These are phyloP conservation scores for Salvator merianae DNA, from an alignment of 2,113 vertebrate species.

Conservation along the genomic window DNA sequence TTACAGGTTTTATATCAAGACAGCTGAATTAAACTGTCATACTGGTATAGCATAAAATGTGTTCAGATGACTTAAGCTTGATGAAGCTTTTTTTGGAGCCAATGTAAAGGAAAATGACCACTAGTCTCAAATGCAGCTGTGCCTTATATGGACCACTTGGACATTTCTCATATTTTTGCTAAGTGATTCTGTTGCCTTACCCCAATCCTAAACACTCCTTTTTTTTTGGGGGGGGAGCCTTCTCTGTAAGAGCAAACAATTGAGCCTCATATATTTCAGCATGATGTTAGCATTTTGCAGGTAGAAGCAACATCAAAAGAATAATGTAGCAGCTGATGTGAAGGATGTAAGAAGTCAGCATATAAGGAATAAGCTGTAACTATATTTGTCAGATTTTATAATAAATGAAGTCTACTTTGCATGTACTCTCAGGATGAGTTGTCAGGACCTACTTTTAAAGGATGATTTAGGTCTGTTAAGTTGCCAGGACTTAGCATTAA, in stretches of 20 bases:
- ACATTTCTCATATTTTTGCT: neutral
- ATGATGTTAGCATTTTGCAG: neutral
- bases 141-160: constrained; percentile 12
- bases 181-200: neutral
- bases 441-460: neutral
- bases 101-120: constrained; percentile 23
- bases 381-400: neutral
- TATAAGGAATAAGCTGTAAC: neutral
- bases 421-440: neutral
- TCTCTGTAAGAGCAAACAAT: neutral
- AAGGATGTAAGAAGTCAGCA: neutral
- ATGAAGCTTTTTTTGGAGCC: neutral
- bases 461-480: neutral
- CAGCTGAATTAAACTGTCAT: constrained; percentile 7
- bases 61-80: neutral
- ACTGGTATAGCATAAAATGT: constrained; percentile 40
- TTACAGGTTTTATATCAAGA: constrained; percentile 20
- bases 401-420: neutral
- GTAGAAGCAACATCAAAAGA: neutral
- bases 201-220: constrained; percentile 3
- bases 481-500: neutral
- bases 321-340: neutral
- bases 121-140: constrained; percentile 7
- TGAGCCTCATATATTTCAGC: fast-evolving
- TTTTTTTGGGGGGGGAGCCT: neutral